Conservation (phyloP, 2,797 vertebrate species). For the Melanotaenia trifasciata region DNA sequence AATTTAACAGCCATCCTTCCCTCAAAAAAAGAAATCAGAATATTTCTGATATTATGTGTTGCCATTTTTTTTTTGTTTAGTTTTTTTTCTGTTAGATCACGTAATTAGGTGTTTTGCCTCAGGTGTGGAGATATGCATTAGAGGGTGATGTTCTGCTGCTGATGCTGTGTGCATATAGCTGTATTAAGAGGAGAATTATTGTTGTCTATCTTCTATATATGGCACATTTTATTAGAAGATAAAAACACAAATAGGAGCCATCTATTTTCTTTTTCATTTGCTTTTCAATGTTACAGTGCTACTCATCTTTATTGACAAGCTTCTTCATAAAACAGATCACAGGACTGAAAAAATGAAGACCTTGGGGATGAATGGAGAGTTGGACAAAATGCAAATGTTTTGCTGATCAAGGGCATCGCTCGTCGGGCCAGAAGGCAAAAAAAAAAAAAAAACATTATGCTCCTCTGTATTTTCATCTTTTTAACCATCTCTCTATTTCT, state of each 20-base stretch:
- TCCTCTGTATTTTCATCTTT: slow-evolving; percentile 43
- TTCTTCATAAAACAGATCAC: slow-evolving; percentile 74
- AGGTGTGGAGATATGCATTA: neutral
- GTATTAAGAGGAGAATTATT: neutral
- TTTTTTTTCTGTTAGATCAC: neutral
- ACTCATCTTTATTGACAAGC: slow-evolving; percentile 88
- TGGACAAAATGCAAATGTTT: slow-evolving; percentile 66
- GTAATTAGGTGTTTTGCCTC: neutral
- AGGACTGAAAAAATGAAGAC: slow-evolving; percentile 78
- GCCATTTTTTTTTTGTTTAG: neutral
- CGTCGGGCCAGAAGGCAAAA: slow-evolving; percentile 53
- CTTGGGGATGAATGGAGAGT: slow-evolving; percentile 47
- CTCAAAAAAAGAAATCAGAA: neutral
- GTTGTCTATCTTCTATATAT: neutral
- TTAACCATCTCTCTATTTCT: slow-evolving; percentile 14
- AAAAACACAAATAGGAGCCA: slow-evolving; percentile 35
- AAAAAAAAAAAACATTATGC: slow-evolving; percentile 49
- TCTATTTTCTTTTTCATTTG: neutral
- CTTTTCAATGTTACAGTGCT: slow-evolving; percentile 72
- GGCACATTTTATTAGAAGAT: neutral
- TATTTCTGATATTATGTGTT: neutral
- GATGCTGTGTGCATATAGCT: too few relatives aligned
- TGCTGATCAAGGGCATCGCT: slow-evolving; percentile 72
- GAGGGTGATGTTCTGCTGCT: neutral
- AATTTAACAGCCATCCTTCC: neutral